Evolutionary conservation across 2,113 vertebrate species (phyloP), one percentile per base, ranked within the genome.

Genomic region (Leptobrachium ailaonicum): DNA sequence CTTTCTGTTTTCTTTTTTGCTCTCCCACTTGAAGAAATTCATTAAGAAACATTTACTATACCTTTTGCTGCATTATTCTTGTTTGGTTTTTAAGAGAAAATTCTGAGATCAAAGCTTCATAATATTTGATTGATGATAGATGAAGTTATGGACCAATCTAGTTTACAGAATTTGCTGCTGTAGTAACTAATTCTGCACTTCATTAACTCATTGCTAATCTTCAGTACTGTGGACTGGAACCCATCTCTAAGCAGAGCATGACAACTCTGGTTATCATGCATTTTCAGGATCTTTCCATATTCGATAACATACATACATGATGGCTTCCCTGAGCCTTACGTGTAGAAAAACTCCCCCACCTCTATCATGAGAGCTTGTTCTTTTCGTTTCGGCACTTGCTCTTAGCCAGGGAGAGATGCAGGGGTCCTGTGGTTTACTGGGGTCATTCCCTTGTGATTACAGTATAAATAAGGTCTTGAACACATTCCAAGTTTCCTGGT

Each of bases 401-500:
- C 42, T 32, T 56, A 75, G 45, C 42, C 43, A 58, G 63, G 13
- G 56, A 64, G 72, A 66, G 66, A 42, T 66, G 12, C 10, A n/a
- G 11, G 63, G 63, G 47, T 45, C 56, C 41, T 80, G 71, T 66
- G 63, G 50, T 68, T 67, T 73, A 63, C 78, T 60, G 47, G n/a
- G 63, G n/a, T 45, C 63, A 67, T 68, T 73, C 42, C 63, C 78
- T 68, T 2, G 11, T 68, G 62, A 80, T 73, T 63, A 74, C 41
- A 40, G 47, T 41, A 67, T 74, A 68, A 66, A 73, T 44, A 78
- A 71, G 68, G 20, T 73, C 71, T 73, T 47, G 53, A 80, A 68
- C 53, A 73, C 47, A 79, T 79, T 79, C 70, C 69, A 66, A 60
- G 62, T 73, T 73, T 79, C 62, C 62, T 73, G 58, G 71, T 79